Evolutionary conservation across 2,113 vertebrate species (phyloP).

Genomic region (Catharus minimus): DNA sequence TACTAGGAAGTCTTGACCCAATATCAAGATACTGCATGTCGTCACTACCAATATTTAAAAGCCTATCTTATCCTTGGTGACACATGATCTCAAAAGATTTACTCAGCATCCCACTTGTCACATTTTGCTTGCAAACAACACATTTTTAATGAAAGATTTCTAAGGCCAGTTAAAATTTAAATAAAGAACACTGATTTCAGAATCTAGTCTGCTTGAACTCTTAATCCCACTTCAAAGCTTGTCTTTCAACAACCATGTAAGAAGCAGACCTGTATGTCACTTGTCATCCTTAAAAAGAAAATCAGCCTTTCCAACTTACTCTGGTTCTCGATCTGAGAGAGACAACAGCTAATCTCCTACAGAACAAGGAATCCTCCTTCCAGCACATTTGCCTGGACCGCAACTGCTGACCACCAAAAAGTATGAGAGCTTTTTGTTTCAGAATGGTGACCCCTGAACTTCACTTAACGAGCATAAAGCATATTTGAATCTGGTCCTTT

Average conservation of each 20-base stretch:
- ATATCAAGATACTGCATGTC: neutral
- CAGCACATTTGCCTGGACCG: neutral
- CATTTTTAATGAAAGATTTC: neutral
- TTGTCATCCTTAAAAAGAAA: neutral
- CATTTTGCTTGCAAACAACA: neutral
- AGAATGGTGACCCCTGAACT: neutral
- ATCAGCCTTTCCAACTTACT: neutral
- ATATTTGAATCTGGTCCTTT: neutral
- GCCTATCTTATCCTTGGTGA: neutral
- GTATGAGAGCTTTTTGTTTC: neutral
- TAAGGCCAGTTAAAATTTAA: conserved; percentile 5
- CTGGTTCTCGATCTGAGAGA: neutral
- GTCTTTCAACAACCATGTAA: neutral
- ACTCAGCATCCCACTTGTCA: neutral
- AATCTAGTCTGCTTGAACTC: neutral
- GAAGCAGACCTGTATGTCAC: neutral
- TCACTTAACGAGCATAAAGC: neutral
- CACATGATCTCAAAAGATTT: neutral
- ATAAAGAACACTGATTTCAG: neutral
- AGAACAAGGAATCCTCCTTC: neutral
- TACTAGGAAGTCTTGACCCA: neutral
- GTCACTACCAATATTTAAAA: neutral
- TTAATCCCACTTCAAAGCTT: neutral
- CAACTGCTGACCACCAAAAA: neutral
- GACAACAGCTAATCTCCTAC: neutral